Conservation (phyloP, 2,888 invertebrate genomes). For the Resseliella maxima region DNA sequence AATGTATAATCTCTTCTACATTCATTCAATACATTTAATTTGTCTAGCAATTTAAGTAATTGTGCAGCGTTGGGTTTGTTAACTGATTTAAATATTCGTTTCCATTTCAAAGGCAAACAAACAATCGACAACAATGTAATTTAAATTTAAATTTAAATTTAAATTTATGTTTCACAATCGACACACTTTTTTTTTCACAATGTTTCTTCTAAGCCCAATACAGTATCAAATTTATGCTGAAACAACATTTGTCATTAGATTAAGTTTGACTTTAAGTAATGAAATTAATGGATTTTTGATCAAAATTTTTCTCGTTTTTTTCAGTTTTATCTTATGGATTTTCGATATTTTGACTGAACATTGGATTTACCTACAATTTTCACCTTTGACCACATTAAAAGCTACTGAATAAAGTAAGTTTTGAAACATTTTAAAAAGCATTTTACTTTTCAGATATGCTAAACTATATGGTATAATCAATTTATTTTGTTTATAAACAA, state of each 20-base stretch:
- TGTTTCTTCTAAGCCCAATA: too few species aligned
- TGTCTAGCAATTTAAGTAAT: conserved; percentile 37
- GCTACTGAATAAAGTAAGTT: conserved; percentile 20
- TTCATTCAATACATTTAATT: not conserved
- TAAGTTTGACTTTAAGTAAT: not conserved
- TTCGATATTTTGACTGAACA: conserved; percentile 1
- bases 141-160: too few species aligned
- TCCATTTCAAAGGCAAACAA: not conserved
- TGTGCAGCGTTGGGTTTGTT: not conserved
- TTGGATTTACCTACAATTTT: not conserved
- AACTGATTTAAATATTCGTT: conserved; percentile 36
- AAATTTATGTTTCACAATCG: not conserved
- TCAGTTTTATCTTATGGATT: conserved; percentile 31
- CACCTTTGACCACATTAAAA: not conserved
- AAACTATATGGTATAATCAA: conserved; percentile 1
- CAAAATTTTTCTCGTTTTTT: not conserved
- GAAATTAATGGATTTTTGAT: not conserved
- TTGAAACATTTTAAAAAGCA: not conserved
- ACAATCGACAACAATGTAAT: not conserved
- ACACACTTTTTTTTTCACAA: not conserved
- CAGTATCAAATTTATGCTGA: not conserved
- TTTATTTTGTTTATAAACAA: conserved; percentile 7
- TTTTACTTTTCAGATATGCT: not conserved
- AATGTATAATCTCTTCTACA: not conserved
- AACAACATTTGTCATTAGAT: not conserved